phyloP scores from a whole-genome alignment of 2,113 vertebrate species.

The Bucco capensis region DNA sequence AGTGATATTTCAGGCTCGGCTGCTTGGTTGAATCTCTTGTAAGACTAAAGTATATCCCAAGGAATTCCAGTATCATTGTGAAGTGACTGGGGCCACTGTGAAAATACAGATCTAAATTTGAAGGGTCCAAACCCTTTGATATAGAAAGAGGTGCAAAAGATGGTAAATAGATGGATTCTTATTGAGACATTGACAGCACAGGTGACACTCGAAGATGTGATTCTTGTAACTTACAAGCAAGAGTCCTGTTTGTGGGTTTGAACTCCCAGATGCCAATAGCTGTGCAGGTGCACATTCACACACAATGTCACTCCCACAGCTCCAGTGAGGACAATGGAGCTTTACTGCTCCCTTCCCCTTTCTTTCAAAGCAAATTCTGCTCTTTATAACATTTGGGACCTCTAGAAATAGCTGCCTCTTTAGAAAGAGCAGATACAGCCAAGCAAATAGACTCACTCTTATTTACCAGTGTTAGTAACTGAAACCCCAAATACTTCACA shows the following conservation, averaged over 20 bases:
- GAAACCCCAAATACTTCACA: neutral
- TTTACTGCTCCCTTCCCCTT: neutral
- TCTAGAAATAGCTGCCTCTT: neutral
- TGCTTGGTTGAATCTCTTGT: neutral
- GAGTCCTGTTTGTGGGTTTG: neutral
- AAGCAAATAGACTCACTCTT: neutral
- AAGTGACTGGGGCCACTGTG: neutral
- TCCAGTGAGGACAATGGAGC: accelerated
- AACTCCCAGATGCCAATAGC: neutral
- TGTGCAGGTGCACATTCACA: neutral
- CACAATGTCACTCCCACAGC: neutral
- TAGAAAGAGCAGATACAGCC: neutral
- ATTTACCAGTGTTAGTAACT: neutral
- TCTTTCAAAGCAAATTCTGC: neutral
- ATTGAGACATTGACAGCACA: accelerated
- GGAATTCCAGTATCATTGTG: neutral
- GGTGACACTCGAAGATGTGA: neutral
- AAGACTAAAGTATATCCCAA: neutral
- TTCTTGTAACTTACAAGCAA: neutral
- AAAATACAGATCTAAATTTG: neutral
- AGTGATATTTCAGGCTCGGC: neutral
- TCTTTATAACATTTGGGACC: neutral
- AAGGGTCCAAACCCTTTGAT: neutral
- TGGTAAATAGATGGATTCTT: neutral
- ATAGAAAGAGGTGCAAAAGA: neutral